Base-by-base conservation (phyloP, 2,797 vertebrate species). In the Hippoglossus hippoglossus region DNA sequence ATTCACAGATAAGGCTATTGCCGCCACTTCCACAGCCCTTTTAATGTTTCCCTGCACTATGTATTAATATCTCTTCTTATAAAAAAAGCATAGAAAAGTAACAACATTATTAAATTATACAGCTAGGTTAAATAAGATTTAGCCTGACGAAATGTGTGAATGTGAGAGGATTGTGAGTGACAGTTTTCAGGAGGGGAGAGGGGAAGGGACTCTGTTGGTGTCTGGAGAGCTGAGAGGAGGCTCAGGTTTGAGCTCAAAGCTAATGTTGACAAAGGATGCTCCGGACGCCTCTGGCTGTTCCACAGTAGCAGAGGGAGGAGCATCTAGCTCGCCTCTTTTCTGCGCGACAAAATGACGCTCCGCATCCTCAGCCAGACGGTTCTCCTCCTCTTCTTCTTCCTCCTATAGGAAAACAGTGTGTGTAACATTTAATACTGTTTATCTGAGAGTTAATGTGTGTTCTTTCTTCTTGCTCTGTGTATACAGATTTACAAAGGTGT, bases 361-460 rank as follows among this genome's bases (percentile, higher is more conserved):
- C 0, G 90, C 91, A 36, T 75, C 81, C 7, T 92, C 96, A 60
- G 96, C 94, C 91, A 98, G 93, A 39, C 83, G 96, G 85, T 98
- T 96, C 76, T 99, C 98, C 83, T 98, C 96, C 31, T 97, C 96
- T n/a, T 98, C 97, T 39, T 99, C 98, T 41, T 98, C 97, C 65
- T 98, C 97, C 98, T 99, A 87, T 57, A 34, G 76, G 78, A 67
- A n/a, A 11, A 80, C 12, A 82, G 11, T 15, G 19, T 6, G 11
- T 6, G 25, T 18, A 24, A 12, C 34, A 44, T 58, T 77, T 49
- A 46, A 19, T 0, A 24, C 2, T 1, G 39, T 18, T 41, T 31
- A 41, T 39, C 24, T 67, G 5, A 31, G 21, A 50, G 31, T 31
- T 1, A 11, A 36, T 46, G 39, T 65, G 54, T 51, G 44, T 58